Percentiles rank a stretch among this genome's conserved stretches.
Conservation (phyloP, 2,113 vertebrate genomes). For the Serilophus lunatus region DNA sequence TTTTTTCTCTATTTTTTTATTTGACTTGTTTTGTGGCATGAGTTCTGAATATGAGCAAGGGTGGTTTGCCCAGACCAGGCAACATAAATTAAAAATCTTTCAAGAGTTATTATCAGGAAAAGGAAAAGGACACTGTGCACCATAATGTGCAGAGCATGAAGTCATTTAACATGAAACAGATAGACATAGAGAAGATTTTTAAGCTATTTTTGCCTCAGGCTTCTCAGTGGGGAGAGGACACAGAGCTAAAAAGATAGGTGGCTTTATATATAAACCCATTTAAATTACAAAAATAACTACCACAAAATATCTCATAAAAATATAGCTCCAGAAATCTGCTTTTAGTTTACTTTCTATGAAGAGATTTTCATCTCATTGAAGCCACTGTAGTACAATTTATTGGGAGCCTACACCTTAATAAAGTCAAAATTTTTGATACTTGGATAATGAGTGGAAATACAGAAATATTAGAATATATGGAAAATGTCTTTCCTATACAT, state of each 20-base stretch:
- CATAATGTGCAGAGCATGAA: conserved; percentile 9
- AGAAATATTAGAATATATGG: background rate
- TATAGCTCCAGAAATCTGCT: background rate
- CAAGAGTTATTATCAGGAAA: background rate
- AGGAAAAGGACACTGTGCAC: background rate
- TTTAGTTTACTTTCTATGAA: background rate
- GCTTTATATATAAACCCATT: conserved; percentile 27
- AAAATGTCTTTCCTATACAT: background rate
- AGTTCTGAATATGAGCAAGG: background rate
- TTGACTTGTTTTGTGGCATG: background rate
- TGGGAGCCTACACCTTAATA: background rate
- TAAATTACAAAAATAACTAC: conserved; percentile 28
- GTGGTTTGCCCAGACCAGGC: background rate
- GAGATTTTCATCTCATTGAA: background rate
- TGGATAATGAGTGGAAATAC: background rate
- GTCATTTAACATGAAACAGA: background rate
- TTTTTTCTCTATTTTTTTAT: background rate
- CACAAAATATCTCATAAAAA: background rate
- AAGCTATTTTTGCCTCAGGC: conserved; percentile 15
- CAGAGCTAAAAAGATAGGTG: background rate
- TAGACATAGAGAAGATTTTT: background rate
- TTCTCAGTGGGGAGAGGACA: background rate
- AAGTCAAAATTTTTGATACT: background rate
- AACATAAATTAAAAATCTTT: conserved; percentile 1
- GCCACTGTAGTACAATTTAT: background rate